These are phyloP conservation scores for Poeciliopsis presidionis DNA, from an alignment of 2,797 vertebrate species.

Conservation along the genomic window DNA sequence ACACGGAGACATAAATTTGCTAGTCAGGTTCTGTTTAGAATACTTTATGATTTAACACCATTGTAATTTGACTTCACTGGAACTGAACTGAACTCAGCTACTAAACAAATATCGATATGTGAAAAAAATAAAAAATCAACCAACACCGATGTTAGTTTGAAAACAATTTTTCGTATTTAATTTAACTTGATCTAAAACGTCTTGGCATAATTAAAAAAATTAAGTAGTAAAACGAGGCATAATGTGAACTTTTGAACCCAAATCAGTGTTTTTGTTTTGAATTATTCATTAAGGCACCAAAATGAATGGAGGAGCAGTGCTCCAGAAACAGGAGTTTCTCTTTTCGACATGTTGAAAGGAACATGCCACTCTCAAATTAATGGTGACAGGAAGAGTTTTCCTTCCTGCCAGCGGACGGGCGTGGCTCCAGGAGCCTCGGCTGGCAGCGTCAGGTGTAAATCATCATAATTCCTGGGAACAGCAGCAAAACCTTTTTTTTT, in stretches of 20 bases:
- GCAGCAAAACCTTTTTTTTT: not conserved
- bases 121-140: no score
- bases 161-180: not conserved
- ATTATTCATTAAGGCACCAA: not conserved
- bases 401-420: not conserved
- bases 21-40: not conserved
- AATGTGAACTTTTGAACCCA: not conserved
- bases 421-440: not conserved
- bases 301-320: not conserved
- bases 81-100: not conserved
- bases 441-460: conserved; percentile 2
- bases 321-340: not conserved
- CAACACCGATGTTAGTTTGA: not conserved
- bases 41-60: not conserved
- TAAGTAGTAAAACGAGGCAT: no score
- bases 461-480: not conserved
- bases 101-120: not conserved
- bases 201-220: not conserved
- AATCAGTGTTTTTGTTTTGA: not conserved
- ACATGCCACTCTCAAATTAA: not conserved
- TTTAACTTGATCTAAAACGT: not conserved
- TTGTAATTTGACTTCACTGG: not conserved
- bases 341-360: not conserved
- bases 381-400: not conserved
- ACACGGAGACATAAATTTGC: no score